These are phyloP conservation scores for Sebastes cheni DNA, from an alignment of 2,797 vertebrate species.

Conservation along the genomic window DNA sequence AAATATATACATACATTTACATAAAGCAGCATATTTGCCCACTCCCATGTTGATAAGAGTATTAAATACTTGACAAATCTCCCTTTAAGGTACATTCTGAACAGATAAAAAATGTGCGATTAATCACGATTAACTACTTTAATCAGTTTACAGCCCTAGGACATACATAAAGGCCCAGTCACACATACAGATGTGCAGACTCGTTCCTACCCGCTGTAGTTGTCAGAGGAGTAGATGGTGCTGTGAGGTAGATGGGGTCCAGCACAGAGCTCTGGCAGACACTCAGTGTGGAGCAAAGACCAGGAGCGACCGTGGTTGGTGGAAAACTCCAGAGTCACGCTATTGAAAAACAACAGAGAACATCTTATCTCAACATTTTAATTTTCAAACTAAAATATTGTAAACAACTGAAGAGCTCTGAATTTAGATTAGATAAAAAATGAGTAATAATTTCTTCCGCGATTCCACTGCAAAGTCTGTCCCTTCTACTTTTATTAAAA, in stretches of 20 bases:
- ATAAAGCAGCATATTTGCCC: too few relatives aligned
- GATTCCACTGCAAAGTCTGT: neutral
- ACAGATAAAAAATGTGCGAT: too few relatives aligned
- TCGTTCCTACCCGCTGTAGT: slow-evolving; percentile 92
- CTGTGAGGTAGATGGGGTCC: slow-evolving; percentile 96
- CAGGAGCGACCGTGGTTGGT: slow-evolving; percentile 95
- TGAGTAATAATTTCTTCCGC: neutral
- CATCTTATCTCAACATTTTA: slow-evolving; percentile 3
- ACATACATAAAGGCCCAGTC: neutral
- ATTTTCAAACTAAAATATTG: neutral
- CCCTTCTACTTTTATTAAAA: neutral
- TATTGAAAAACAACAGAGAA: slow-evolving; percentile 52
- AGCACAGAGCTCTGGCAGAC: slow-evolving; percentile 93
- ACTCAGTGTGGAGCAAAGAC: slow-evolving; percentile 94
- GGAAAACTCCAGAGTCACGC: slow-evolving; percentile 95
- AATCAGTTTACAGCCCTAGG: too few relatives aligned
- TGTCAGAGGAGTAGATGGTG: slow-evolving; percentile 95
- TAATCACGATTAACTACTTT: too few relatives aligned
- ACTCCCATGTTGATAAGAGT: too few relatives aligned
- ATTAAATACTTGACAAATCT: too few relatives aligned
- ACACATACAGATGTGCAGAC: slow-evolving; percentile 24
- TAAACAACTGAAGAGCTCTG: neutral
- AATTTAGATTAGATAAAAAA: neutral
- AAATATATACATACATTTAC: too few relatives aligned
- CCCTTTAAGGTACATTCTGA: too few relatives aligned